Conservation (phyloP, 2,113 vertebrate genomes). For the Vanacampus margaritifer region DNA sequence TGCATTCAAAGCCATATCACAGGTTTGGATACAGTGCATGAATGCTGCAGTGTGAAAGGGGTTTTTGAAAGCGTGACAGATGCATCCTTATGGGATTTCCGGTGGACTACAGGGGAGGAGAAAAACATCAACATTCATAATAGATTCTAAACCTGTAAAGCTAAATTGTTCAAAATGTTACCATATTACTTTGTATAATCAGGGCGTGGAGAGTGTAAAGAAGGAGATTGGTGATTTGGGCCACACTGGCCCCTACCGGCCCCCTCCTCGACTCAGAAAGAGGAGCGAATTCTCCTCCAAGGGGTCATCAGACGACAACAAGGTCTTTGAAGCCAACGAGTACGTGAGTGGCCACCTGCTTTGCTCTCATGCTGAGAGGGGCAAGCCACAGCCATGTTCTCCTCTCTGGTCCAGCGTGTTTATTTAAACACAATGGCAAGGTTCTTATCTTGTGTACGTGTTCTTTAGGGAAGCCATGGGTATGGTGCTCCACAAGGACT, state of each 20-base stretch:
- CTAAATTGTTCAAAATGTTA: not conserved
- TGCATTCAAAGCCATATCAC: constrained; percentile 88
- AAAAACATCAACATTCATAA: too few relatives aligned
- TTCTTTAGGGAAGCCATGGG: constrained; percentile 85
- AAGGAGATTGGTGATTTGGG: constrained; percentile 89
- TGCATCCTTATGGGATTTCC: too few relatives aligned
- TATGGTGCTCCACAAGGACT: constrained; percentile 94
- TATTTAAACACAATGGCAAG: not conserved
- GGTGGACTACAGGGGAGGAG: too few relatives aligned
- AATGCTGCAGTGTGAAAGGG: not conserved
- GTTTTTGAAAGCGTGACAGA: too few relatives aligned
- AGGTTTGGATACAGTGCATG: constrained; percentile 68
- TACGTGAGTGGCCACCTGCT: constrained; percentile 59
- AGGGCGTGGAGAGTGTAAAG: constrained; percentile 90
- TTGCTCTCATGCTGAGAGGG: constrained; percentile 9
- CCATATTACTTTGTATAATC: constrained; percentile 11
- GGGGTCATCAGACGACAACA: constrained; percentile 66
- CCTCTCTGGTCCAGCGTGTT: not conserved
- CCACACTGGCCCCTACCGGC: constrained; percentile 83
- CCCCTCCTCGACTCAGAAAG: constrained; percentile 83
- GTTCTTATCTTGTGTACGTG: not conserved
- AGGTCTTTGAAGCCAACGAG: constrained; percentile 90
- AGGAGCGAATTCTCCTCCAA: constrained; percentile 87
- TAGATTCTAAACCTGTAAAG: too few relatives aligned
- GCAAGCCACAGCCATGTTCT: not conserved